These are phyloP conservation scores for Phylloscopus whistleri DNA, from an alignment of 2,113 vertebrate species.

Conservation along the genomic window DNA sequence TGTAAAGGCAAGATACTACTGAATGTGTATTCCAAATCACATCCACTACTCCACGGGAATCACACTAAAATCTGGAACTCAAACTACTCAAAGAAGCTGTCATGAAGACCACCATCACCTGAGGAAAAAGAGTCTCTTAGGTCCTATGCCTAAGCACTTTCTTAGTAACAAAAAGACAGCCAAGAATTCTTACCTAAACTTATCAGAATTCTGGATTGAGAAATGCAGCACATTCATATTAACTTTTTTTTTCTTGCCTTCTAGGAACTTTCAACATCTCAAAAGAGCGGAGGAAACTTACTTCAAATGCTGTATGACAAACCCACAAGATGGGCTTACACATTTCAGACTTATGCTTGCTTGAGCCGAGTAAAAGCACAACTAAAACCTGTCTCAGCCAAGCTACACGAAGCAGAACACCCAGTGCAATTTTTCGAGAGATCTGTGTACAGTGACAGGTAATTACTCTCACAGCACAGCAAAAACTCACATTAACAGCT, in stretches of 20 bases:
- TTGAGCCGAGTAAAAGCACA: conserved; percentile 67
- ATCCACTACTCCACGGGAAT: not conserved
- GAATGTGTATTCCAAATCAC: not conserved
- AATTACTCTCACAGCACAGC: not conserved
- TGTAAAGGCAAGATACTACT: not conserved
- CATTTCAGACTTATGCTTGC: conserved; percentile 74
- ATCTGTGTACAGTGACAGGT: conserved; percentile 76
- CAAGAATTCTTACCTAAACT: not conserved
- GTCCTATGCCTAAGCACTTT: not conserved
- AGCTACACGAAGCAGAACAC: conserved; percentile 66
- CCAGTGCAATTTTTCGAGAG: conserved; percentile 74
- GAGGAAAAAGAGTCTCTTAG: not conserved
- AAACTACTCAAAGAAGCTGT: not conserved
- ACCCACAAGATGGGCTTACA: conserved; percentile 78
- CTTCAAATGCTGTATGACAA: conserved; percentile 81
- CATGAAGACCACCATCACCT: not conserved
- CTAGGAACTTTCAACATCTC: conserved; percentile 78
- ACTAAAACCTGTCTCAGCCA: conserved; percentile 59
- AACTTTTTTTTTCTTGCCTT: not conserved
- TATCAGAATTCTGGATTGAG: not conserved
- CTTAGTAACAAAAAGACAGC: not conserved
- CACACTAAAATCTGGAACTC: not conserved
- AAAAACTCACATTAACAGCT: not conserved
- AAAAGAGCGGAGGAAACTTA: conserved; percentile 79
- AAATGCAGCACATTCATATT: not conserved